Evolutionary conservation across 2,888 invertebrate genomes (phyloP), one percentile per base, ranked within the genome.

Genomic region (Amblyjoppa fuscipennis): DNA sequence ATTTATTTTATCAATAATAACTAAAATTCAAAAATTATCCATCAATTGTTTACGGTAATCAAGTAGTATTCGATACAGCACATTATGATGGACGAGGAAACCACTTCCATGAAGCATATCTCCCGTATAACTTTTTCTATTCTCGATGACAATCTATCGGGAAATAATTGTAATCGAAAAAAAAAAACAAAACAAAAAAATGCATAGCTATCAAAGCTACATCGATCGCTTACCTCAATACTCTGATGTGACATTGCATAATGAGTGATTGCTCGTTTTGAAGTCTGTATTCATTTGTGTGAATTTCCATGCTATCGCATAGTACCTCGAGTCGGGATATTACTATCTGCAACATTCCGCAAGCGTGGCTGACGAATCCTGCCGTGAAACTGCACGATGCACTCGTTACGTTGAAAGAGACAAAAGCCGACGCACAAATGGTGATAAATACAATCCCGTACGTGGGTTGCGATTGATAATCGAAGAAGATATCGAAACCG

Each of bases 1-100:
- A 31, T 31, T 31, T 31, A 4, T 4, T 3, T 31, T 4, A 4
- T 31, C 31, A 31, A 3, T 3, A 31, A 6, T 34, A 34, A 34
- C 34, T 34, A 34, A 0, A 6, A 34, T 34, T 6, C 34, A 34
- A 34, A 0, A 34, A 34, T 34, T 0, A 34, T 34, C 0, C 6
- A 34, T 34, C 34, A 6, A 6, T 34, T 34, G 34, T 34, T 34
- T 34, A 34, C 34, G 34, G 88, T 91, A 20, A 93, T 89, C 25
- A 90, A 88, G 78, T 91, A 91, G 82, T 91, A 93, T 79, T 91
- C 93, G 2, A 92, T 79, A n/a, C 91, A 91, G 53, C 93, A 93
- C 76, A 93, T 92, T 20, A 91, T 90, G 73, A 92, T 20, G 0
- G 92, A 91, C 66, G 91, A 90, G 0, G 90, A 91, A 0, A 92